Evolutionary conservation across 2,888 invertebrate species (phyloP), one percentile per base, ranked within the genome.

Genomic region (Phyllotreta striolata): DNA sequence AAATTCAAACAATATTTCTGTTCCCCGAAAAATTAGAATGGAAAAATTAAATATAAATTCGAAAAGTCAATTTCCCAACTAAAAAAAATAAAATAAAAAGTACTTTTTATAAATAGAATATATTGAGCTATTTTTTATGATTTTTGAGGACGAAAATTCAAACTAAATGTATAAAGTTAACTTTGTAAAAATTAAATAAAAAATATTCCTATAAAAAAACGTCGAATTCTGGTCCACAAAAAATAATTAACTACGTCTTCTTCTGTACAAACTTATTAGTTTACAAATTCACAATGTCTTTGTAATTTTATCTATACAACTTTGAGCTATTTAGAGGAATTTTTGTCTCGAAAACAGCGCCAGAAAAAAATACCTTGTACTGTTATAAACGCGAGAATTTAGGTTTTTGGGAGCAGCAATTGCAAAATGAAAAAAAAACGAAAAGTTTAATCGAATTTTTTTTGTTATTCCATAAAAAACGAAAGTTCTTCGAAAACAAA

Each of bases 241-340:
- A 58, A 69, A 66, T 68, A 71, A 70, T 72, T 73, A 68, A 67
- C 70, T 73, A 72, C 64, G 64, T 68, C 61, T 67, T 67, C 63
- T 67, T 70, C 72, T 75, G 73, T 75, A 75, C 75, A 75, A 73
- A 68, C 72, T 71, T 72, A 69, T 64, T 60, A 66, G 52, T 57
- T 49, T 67, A 66, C 66, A 68, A n/a, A 67, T 70, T 74, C 73
- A 75, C 75, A 75, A 68, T 74, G 75, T 75, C 73, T 74, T 75
- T 49, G 73, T 69, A 71, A 69, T 49, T 69, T 71, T 69, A 55
- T 58, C 67, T 67, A 72, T 70, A 66, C 71, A 69, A 63, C 35
- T 46, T 24, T 37, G 47, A 66, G 54, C 49, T 66, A 57, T 57
- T 59, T 41, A 14, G 62, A 64, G 62, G 54, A 47, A 44, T 38